phyloP scores from a whole-genome alignment of 2,113 vertebrate genomes.

The Neogobius melanostomus region DNA sequence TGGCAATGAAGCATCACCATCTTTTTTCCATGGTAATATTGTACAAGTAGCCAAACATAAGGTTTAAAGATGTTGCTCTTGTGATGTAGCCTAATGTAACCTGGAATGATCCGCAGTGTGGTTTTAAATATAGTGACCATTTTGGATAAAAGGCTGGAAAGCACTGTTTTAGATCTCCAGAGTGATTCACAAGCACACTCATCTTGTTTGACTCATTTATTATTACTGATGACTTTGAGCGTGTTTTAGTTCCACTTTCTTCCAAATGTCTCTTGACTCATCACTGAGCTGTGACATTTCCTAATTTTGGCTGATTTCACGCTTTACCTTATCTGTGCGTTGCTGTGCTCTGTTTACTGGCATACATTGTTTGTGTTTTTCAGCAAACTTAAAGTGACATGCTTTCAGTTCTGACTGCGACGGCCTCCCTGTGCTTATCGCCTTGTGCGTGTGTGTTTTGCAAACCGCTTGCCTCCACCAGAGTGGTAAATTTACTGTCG shows the following conservation, averaged over 20 bases:
- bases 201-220: not conserved
- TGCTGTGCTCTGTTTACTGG: not conserved
- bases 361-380: not conserved
- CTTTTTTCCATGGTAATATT: no score
- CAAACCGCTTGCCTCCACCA: constrained; percentile 60
- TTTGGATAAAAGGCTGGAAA: no score
- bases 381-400: not conserved
- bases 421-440: constrained; percentile 44
- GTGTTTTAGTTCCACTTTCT: not conserved
- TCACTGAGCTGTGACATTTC: not conserved
- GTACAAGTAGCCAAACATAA: no score
- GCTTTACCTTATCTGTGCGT: not conserved
- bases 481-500: constrained; percentile 63
- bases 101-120: no score
- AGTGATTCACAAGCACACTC: not conserved
- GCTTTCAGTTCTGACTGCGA: not conserved
- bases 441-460: constrained; percentile 50
- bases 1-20: no score
- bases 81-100: no score
- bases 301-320: not conserved
- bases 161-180: not conserved
- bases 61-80: no score
- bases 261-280: not conserved
- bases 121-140: no score
- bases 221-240: not conserved